Evolutionary conservation across 2,888 invertebrate genomes (phyloP).

Genomic region (Cataglyphis altisquamis): DNA sequence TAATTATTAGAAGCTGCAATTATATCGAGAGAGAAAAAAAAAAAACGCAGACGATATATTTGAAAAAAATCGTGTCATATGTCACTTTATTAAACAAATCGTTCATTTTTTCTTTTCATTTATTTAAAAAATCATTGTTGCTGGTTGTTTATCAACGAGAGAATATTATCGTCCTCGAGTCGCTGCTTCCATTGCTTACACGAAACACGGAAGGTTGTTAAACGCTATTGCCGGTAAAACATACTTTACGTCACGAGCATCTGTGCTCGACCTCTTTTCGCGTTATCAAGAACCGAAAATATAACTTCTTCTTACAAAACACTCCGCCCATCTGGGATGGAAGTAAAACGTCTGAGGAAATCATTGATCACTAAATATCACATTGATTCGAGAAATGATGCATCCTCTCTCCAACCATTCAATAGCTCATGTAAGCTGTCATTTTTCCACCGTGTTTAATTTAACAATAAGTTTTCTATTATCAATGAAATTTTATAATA

Average conservation of each 20-base stretch:
- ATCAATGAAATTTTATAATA: not conserved
- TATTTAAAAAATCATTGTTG: slow-evolving; percentile 34
- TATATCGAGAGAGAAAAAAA: not conserved
- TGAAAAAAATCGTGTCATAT: not conserved
- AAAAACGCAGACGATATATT: not conserved
- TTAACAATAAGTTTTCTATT: not conserved
- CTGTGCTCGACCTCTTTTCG: slow-evolving; percentile 64
- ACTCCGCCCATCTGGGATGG: slow-evolving; percentile 1
- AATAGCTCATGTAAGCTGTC: not conserved
- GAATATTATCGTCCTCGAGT: slow-evolving; percentile 35
- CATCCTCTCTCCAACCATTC: not conserved
- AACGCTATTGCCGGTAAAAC: slow-evolving; percentile 64
- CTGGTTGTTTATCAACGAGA: slow-evolving; percentile 40
- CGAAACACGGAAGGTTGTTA: slow-evolving; percentile 41
- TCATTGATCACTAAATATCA: not conserved
- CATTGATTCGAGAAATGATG: slow-evolving; percentile 2
- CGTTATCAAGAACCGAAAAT: slow-evolving; percentile 60
- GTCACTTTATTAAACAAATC: slow-evolving; percentile 8
- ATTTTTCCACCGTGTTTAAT: not conserved
- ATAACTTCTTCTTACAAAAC: slow-evolving; percentile 35
- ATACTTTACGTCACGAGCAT: slow-evolving; percentile 65
- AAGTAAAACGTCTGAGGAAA: slow-evolving; percentile 2
- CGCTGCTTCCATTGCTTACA: slow-evolving; percentile 21
- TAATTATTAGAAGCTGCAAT: not conserved
- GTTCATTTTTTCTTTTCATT: not conserved